Percentiles rank a stretch among this genome's conserved stretches.
Conservation (phyloP, 2,888 invertebrate genomes). For the Athripsodes cinereus region DNA sequence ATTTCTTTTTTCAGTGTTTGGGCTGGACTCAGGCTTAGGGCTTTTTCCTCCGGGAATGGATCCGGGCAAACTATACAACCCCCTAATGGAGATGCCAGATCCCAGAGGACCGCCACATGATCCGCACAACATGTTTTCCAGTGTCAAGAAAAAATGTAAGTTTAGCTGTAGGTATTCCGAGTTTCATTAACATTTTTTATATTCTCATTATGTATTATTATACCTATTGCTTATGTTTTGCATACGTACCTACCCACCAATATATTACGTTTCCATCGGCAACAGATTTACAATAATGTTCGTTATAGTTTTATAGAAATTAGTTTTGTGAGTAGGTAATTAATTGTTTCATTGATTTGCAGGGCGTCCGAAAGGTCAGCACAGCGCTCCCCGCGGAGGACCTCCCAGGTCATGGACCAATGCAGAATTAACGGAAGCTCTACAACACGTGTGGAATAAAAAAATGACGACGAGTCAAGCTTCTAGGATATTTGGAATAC, state of each 20-base stretch:
- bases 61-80: slow-evolving; percentile 63
- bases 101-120: slow-evolving; percentile 62
- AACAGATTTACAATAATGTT: too few species aligned
- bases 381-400: slow-evolving; percentile 84
- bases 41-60: slow-evolving; percentile 73
- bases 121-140: slow-evolving; percentile 53
- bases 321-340: too few species aligned
- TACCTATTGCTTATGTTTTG: too few species aligned
- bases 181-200: neutral
- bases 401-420: slow-evolving; percentile 91
- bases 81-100: slow-evolving; percentile 69
- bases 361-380: slow-evolving; percentile 85
- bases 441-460: slow-evolving; percentile 93
- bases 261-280: too few species aligned
- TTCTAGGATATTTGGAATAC: slow-evolving; percentile 84
- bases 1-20: slow-evolving; percentile 58
- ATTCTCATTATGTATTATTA: too few species aligned
- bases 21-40: slow-evolving; percentile 66
- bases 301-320: too few species aligned
- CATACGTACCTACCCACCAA: too few species aligned
- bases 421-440: slow-evolving; percentile 82
- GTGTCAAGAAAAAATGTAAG: slow-evolving; percentile 78
- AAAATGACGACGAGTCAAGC: slow-evolving; percentile 93
- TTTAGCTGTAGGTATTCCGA: slow-evolving; percentile 28
- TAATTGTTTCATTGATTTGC: too few species aligned